phyloP scores from a whole-genome alignment of 2,888 invertebrate species.

The Ferrisia virgata region DNA sequence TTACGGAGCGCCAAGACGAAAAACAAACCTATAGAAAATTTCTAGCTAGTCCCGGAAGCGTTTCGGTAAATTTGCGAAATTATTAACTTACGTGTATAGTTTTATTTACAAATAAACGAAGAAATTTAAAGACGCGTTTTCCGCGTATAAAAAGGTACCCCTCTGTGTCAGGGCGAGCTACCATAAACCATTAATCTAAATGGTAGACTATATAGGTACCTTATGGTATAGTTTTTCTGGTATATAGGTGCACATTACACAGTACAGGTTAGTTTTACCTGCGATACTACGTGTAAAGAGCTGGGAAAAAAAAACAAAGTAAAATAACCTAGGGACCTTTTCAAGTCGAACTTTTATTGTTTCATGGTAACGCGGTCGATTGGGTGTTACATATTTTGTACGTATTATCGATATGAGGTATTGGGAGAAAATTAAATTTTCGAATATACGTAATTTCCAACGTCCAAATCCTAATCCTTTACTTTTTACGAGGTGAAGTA shows the following conservation, averaged over 20 bases:
- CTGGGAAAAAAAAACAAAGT: not conserved
- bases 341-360: not conserved
- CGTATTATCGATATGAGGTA: not conserved
- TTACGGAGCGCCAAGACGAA: not conserved
- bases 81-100: not conserved
- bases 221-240: too few species aligned
- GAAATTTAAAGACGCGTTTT: constrained; percentile 1
- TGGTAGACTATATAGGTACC: not conserved
- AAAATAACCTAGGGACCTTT: not conserved
- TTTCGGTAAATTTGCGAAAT: not conserved
- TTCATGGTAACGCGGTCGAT: not conserved
- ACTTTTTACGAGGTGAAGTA: not conserved
- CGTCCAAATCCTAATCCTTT: not conserved
- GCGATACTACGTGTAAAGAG: not conserved
- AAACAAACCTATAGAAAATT: not conserved
- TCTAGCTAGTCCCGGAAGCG: not conserved
- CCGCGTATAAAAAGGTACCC: not conserved
- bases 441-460: not conserved
- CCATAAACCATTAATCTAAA: constrained; percentile 10
- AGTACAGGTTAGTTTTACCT: too few species aligned
- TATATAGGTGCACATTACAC: too few species aligned
- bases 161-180: not conserved
- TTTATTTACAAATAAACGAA: not conserved
- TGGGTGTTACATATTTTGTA: not conserved
- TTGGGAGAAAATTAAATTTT: not conserved